phyloP scores from a whole-genome alignment of 2,888 invertebrate species.

The Xiphydria camelus region DNA sequence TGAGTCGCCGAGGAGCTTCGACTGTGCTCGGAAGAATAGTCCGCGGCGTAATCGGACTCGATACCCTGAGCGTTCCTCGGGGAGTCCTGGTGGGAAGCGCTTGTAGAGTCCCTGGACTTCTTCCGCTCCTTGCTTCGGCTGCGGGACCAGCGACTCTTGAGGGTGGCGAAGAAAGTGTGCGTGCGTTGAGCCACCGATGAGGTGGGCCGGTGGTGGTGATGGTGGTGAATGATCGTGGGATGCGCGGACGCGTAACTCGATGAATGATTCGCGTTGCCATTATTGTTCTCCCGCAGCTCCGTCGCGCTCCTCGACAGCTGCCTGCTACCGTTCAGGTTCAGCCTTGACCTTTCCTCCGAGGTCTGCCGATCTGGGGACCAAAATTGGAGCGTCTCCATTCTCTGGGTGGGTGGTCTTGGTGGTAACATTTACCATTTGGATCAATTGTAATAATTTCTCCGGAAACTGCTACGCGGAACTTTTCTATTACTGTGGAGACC shows the following conservation, averaged over 20 bases:
- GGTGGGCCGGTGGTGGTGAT: slow-evolving; percentile 62
- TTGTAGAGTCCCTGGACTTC: slow-evolving; percentile 64
- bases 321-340: slow-evolving; percentile 59
- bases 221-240: slow-evolving; percentile 39
- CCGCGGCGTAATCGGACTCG: slow-evolving; percentile 73
- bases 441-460: no score
- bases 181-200: slow-evolving; percentile 79
- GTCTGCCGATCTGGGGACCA: no score
- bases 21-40: slow-evolving; percentile 77
- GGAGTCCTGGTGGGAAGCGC: slow-evolving; percentile 43
- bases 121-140: slow-evolving; percentile 74
- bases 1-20: slow-evolving; percentile 73
- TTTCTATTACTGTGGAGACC: no score
- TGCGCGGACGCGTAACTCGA: slow-evolving; percentile 12
- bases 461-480: no score
- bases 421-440: no score
- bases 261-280: slow-evolving; percentile 39
- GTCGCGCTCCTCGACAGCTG: slow-evolving; percentile 83
- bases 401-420: no score
- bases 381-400: no score
- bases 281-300: slow-evolving; percentile 61
- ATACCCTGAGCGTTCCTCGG: slow-evolving; percentile 57
- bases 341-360: slow-evolving; percentile 45
- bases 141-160: slow-evolving; percentile 81
- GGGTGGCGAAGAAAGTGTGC: slow-evolving; percentile 79